phyloP scores from a whole-genome alignment of 2,888 invertebrate species.

The Scaptomyza parva region DNA sequence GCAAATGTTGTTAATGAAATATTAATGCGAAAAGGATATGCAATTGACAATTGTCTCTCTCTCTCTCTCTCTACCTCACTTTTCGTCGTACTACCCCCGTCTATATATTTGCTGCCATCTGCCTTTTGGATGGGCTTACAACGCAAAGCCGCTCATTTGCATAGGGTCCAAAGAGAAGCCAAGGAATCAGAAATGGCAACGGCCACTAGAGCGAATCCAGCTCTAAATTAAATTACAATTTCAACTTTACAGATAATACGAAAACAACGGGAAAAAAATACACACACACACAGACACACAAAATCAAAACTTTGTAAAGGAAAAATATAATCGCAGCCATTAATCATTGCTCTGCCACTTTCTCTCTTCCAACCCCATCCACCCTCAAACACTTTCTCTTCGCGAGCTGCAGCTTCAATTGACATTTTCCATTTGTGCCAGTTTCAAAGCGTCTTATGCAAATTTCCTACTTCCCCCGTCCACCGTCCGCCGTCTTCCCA shows the following conservation, averaged over 20 bases:
- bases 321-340: constrained; percentile 70
- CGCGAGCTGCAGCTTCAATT: constrained; percentile 62
- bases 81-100: no score
- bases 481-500: no score
- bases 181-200: constrained; percentile 42
- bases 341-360: constrained; percentile 61
- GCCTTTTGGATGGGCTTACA: constrained; percentile 52
- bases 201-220: constrained; percentile 41
- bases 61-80: not conserved
- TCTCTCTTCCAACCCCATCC: not conserved
- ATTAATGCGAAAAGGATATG: constrained; percentile 82
- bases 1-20: constrained; percentile 82
- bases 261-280: constrained; percentile 23
- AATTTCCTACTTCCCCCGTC: constrained; percentile 11
- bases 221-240: constrained; percentile 81
- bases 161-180: constrained; percentile 47
- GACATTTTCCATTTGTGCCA: constrained; percentile 75
- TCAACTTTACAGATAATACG: constrained; percentile 61
- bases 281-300: constrained; percentile 15
- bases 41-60: constrained; percentile 80
- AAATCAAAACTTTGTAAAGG: constrained; percentile 17
- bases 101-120: constrained; percentile 4
- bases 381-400: not conserved
- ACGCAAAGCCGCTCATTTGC: constrained; percentile 68
- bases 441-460: constrained; percentile 38